phyloP scores from a whole-genome alignment of 2,888 invertebrate species.

The Rhaphigaster nebulosa region DNA sequence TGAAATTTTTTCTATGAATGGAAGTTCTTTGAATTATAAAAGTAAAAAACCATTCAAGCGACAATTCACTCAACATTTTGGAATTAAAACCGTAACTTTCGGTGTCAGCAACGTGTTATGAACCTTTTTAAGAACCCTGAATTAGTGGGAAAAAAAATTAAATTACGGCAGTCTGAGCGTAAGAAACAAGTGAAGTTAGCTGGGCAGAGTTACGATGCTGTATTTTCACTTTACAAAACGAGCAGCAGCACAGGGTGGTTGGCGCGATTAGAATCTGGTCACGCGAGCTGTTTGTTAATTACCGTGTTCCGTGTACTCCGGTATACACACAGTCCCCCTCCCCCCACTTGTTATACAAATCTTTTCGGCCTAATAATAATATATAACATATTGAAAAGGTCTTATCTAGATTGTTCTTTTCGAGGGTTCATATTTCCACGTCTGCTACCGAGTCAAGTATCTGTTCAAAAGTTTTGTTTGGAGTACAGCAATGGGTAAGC shows the following conservation, averaged over 20 bases:
- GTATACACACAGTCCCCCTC: slow-evolving; percentile 19
- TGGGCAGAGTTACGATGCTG: slow-evolving; percentile 18
- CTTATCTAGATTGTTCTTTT: background rate
- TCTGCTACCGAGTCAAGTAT: background rate
- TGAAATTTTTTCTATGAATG: background rate
- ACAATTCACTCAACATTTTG: background rate
- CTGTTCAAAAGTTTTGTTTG: background rate
- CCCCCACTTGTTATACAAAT: slow-evolving; percentile 53
- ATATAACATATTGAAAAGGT: slow-evolving; percentile 15
- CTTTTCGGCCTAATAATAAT: slow-evolving; percentile 36
- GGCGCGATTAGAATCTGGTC: slow-evolving; percentile 55
- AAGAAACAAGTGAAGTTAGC: slow-evolving; percentile 4
- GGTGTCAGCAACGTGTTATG: background rate
- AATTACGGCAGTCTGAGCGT: background rate
- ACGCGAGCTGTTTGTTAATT: slow-evolving; percentile 57
- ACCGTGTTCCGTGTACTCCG: slow-evolving; percentile 53
- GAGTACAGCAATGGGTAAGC: too few species aligned
- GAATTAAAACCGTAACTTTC: background rate
- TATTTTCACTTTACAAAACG: slow-evolving; percentile 50
- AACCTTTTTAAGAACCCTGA: background rate
- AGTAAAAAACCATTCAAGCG: background rate
- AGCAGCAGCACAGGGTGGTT: slow-evolving; percentile 20
- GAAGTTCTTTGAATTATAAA: background rate
- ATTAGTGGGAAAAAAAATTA: background rate
- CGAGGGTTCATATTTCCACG: background rate